Base-by-base conservation (phyloP, 1,140 invertebrate genomes). In the Bombus consobrinus region DNA sequence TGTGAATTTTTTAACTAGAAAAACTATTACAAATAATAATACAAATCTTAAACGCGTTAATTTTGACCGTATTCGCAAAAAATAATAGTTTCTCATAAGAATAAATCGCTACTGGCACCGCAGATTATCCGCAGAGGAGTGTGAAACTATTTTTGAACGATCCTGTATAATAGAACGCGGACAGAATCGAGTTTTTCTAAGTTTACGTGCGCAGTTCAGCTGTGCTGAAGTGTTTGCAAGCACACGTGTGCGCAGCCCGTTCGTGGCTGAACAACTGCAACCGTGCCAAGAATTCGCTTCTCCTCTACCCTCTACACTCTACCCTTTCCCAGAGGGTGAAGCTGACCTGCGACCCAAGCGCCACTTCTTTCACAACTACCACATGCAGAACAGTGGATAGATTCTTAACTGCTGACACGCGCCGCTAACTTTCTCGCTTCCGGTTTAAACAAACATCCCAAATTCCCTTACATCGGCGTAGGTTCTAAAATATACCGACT, bases 201-300 rank as follows among this genome's bases (percentile, higher is more conserved):
- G 83, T 81, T 72, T 80, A 37, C 57, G 77, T 22, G 76, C 32
- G 53, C 75, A 9, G 47, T 53, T 53, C 47, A 43, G n/a, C 64
- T 32, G 53, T 28, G 47, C 32, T 5, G 1, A 37, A 59, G 43
- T 71, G 37, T 71, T 79, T 62, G 75, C 32, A 37, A 84, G 76
- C 82, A 68, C 39, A 71, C 82, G 37, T 85, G 83, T 87, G 86
- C 75, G 68, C 76, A 76, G 83, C 86, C 86, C 85, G 88, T 69
- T 88, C 85, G 83, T 88, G n/a, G 69, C 53, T 90, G 91, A 71
- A 90, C 91, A 79, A 84, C 81, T 78, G 86, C 88, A 87, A 81
- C 88, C 88, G 90, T 93, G 92, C 92, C 92, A 93, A 93, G 92
- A 93, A 93, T 92, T 87, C 74, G 72, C 80, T 73, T 86, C 86